These are phyloP conservation scores for Entomobrya proxima DNA, from an alignment of 2,888 invertebrate species.

Conservation along the genomic window DNA sequence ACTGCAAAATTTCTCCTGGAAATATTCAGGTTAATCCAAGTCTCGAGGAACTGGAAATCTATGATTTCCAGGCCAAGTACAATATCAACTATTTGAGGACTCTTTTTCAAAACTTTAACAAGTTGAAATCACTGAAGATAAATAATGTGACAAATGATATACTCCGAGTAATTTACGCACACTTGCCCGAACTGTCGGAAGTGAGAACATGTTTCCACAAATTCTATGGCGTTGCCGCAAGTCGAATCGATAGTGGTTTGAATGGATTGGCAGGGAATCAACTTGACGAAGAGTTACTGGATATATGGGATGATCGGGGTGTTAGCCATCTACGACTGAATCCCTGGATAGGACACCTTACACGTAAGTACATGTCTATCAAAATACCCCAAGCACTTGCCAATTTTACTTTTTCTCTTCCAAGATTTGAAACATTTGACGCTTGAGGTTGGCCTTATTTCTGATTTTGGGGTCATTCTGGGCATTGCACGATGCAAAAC, in stretches of 20 bases:
- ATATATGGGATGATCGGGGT: conserved; percentile 56
- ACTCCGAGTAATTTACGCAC: conserved; percentile 37
- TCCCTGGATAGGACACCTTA: conserved; percentile 64
- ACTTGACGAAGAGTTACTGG: conserved; percentile 61
- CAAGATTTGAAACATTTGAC: conserved; percentile 55
- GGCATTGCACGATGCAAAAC: conserved; percentile 60
- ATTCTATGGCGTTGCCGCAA: conserved; percentile 61
- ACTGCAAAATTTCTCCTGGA: conserved; percentile 37
- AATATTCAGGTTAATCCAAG: conserved; percentile 40
- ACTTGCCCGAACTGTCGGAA: conserved; percentile 50
- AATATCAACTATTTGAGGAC: conserved; percentile 34
- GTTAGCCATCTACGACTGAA: conserved; percentile 53
- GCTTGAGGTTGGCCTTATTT: conserved; percentile 57
- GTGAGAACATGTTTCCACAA: conserved; percentile 65
- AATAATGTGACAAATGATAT: conserved; percentile 66
- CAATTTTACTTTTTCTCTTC: not conserved
- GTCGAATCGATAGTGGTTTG: conserved; percentile 56
- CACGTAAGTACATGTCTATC: conserved; percentile 33
- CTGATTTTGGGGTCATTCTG: conserved; percentile 62
- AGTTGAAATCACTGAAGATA: conserved; percentile 47
- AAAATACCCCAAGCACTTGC: no score
- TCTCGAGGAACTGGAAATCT: conserved; percentile 62
- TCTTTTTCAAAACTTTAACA: conserved; percentile 40
- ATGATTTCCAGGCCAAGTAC: conserved; percentile 62
- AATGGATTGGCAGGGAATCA: conserved; percentile 53